Percentiles rank a stretch among this genome's conserved stretches.
Evolutionary conservation across 2,888 invertebrate genomes (phyloP).

Genomic region (Lomographa bimaculata): DNA sequence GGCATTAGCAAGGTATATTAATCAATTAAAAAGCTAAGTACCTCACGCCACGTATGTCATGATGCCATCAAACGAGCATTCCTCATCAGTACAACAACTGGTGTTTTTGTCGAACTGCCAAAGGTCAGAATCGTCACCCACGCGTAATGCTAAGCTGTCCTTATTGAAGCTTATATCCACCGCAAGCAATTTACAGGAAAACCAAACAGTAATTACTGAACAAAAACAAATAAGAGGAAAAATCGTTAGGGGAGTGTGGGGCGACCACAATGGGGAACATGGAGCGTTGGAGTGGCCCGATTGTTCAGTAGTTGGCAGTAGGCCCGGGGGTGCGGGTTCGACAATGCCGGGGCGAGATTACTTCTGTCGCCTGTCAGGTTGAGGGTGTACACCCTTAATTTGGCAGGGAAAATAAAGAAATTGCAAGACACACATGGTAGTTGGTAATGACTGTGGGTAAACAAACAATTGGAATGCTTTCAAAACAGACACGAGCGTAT

Average conservation of each 20-base stretch:
- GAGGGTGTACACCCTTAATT: conserved; percentile 32
- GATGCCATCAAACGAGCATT: conserved; percentile 5
- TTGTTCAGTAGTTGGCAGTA: conserved; percentile 31
- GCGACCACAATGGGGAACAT: conserved; percentile 72
- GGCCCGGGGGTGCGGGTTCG: conserved; percentile 62
- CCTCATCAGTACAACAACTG: neutral
- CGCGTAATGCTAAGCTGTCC: conserved; percentile 29
- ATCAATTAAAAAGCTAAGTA: conserved; percentile 12
- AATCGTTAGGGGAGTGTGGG: conserved; percentile 71
- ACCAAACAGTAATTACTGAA: conserved; percentile 79
- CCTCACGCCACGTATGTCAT: conserved; percentile 10
- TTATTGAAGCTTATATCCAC: conserved; percentile 54
- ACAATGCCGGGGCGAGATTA: conserved; percentile 69
- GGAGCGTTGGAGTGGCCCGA: conserved; percentile 50
- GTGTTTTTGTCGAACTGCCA: neutral
- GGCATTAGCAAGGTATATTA: conserved; percentile 3
- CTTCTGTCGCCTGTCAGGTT: conserved; percentile 61
- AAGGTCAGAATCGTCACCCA: conserved; percentile 27
- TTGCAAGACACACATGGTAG: conserved; percentile 18
- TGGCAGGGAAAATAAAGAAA: conserved; percentile 27
- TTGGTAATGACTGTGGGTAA: conserved; percentile 12
- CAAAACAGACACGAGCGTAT: no score
- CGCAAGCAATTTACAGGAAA: conserved; percentile 75
- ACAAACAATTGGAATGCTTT: no score
- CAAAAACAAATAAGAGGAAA: conserved; percentile 80